Base-by-base conservation (phyloP, 2,888 invertebrate species). In the Xestia sexstrigata region DNA sequence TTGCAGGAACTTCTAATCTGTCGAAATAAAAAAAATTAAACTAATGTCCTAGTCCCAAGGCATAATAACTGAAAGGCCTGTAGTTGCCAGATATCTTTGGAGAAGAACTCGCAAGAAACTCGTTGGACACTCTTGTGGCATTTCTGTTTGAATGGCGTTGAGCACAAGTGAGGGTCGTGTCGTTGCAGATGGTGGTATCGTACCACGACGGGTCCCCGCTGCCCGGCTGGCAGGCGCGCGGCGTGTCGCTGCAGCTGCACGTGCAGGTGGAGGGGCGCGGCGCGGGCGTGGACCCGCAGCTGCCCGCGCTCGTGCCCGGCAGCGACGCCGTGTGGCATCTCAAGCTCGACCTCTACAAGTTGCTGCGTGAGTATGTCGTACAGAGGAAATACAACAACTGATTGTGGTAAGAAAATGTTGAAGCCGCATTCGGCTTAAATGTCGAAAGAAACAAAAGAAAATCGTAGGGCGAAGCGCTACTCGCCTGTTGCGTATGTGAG, bases 161-260 rank as follows among this genome's bases (percentile, higher is more conserved):
- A 11, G 13, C 1, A 8, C 13, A 17, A 9, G 7, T 30, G 23
- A 20, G 11, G n/a, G 0, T 11, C 0, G 17, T 20, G 0, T 52
- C 42, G 0, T 35, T 35, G 9, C 0, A 98, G 97, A 97, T 99
- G 91, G 98, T 98, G 17, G 98, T 99, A 0, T 98, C 99, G 3
- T 99, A 98, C 94, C 98, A 99, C 93, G 99, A 99, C 94, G 98
- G 99, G 2, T 99, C 99, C 0, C 98, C 98, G 0, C 95, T 99
- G 39, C 97, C 98, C 39, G 88, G 93, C 5, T 97, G 98, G 90
- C 97, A 98, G 76, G 95, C 99, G 62, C 91, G 94, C 0, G 97
- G 97, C 70, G 97, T 98, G 67, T 93, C 97, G 1, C 97, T 99
- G 96, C 97, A 97, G 87, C 97, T 99, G 23, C 95, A 96, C 23